These are phyloP conservation scores for Sebastes reedi DNA, from an alignment of 2,797 vertebrate species.

Conservation along the genomic window DNA sequence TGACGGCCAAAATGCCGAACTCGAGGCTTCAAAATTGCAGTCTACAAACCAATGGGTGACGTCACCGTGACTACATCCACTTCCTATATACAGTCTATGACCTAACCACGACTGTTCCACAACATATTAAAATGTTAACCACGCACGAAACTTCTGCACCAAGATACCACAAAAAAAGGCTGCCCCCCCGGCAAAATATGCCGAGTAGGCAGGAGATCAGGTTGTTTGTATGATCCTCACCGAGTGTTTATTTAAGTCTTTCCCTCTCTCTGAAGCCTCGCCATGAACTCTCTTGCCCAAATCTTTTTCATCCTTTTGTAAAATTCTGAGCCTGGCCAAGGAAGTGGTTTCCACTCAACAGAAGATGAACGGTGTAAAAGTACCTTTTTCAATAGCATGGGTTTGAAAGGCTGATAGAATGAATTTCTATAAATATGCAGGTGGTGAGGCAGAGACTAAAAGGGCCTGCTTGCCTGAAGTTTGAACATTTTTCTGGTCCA, in stretches of 20 bases:
- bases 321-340: background rate
- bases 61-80: background rate
- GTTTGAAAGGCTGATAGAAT: constrained; percentile 35
- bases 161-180: background rate
- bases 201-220: background rate
- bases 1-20: rapidly evolving
- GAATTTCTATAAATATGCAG: constrained; percentile 47
- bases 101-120: background rate
- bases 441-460: background rate
- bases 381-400: constrained; percentile 25
- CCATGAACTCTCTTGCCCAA: constrained; percentile 36
- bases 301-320: constrained; percentile 31
- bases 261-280: background rate
- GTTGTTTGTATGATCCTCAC: constrained; percentile 17
- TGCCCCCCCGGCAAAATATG: background rate
- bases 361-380: constrained; percentile 12
- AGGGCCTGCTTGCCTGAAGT: background rate
- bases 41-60: background rate
- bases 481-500: background rate
- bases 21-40: background rate
- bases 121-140: background rate
- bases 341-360: constrained; percentile 11
- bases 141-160: background rate
- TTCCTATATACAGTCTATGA: background rate
- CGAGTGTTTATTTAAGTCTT: constrained; percentile 18